Base-by-base conservation (phyloP, 1,140 invertebrate species). In the Dermatophagoides farinae region DNA sequence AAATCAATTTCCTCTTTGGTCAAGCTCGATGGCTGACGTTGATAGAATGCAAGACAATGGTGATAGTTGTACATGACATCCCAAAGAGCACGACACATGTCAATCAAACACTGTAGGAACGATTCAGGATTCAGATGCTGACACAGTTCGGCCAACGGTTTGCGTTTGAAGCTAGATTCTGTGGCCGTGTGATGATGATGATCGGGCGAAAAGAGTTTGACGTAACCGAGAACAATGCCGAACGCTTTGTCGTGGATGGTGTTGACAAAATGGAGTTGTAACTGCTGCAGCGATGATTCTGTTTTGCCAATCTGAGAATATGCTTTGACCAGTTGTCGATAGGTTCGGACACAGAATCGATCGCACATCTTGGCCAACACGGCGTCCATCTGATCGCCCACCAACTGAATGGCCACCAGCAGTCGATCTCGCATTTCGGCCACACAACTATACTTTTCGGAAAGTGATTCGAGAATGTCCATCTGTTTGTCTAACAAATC, bases 211-310 rank as follows among this genome's bases (percentile, higher is more conserved):
- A 78, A 75, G 6, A 80, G 71, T 66, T 80, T 78, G 31, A 82
- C 78, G 70, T 85, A 87, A 0, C 78, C 78, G 60, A 83, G 78
- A 0, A 91, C 76, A 9, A 85, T 79, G 38, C 78, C 80, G 60
- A 89, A 82, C 0, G 89, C 84, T 12, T 82, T 83, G 66, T 87
- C 89, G 66, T 95, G 90, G 54, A 97, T 86, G 0, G 88, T 85
- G 51, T 86, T 91, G 0, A 87, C 85, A 71, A 91, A 92, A 71
- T 97, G 89, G 80, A 97, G 92, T 63, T 87, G 82, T 37, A 95
- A 70, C 70, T 95, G 88, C 74, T 97, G 90, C 77, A 95, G 86
- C 12, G 89, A 86, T 6, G 82, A 83, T 71, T 92, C 68, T 0
- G 82, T 86, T 73, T 89, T 91, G 8, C 86, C 86, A 1, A 92